Conservation (phyloP, 2,888 invertebrate genomes). For the Oxyscelio sp. region DNA sequence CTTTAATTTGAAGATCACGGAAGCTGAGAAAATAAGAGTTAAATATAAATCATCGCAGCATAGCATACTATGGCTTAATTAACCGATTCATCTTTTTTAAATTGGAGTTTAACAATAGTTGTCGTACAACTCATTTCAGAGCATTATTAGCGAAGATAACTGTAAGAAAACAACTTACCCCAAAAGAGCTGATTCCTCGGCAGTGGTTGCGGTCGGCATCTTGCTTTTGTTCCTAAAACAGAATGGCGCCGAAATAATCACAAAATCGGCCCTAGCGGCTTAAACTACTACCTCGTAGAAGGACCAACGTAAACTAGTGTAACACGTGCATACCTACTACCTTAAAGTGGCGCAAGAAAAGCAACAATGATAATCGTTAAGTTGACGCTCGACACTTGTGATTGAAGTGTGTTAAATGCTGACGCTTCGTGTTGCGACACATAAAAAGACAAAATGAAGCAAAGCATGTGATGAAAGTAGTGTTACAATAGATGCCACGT, state of each 20-base stretch:
- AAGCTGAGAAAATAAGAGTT: too few relatives aligned
- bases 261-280: constrained; percentile 83
- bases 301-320: constrained; percentile 29
- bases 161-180: constrained; percentile 91
- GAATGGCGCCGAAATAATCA: constrained; percentile 87
- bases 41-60: too few relatives aligned
- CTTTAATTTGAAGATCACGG: too few relatives aligned
- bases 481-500: constrained; percentile 40
- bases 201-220: constrained; percentile 92
- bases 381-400: constrained; percentile 38
- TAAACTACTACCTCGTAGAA: constrained; percentile 60
- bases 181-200: constrained; percentile 96
- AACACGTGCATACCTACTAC: constrained; percentile 30
- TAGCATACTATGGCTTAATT: too few relatives aligned
- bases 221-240: constrained; percentile 89
- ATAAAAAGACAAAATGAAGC: constrained; percentile 58
- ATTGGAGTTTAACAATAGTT: too few relatives aligned
- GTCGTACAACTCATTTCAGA: too few relatives aligned
- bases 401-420: constrained; percentile 53
- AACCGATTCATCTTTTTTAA: too few relatives aligned
- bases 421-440: constrained; percentile 46
- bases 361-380: constrained; percentile 44
- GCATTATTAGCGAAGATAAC: too few relatives aligned
- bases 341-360: constrained; percentile 35
- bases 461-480: constrained; percentile 53